A percentile compares a stretch with the other conserved stretches of the same genome.
Evolutionary conservation across 2,113 vertebrate species (phyloP).

Genomic region (Nothocercus nigrocapillus): DNA sequence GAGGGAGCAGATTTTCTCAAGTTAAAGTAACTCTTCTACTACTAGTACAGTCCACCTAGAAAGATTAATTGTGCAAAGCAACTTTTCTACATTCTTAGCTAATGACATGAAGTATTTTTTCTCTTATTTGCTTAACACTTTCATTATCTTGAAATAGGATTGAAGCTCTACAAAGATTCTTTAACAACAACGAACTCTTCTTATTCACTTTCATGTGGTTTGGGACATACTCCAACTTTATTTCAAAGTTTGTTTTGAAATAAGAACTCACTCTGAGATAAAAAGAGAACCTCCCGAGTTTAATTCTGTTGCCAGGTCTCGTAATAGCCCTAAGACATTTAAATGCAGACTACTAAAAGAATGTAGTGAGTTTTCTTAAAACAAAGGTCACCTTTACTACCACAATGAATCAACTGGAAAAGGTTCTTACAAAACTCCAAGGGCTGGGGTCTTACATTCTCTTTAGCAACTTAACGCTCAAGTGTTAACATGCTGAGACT

Average conservation of each 20-base stretch:
- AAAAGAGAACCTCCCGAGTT: not conserved
- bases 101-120: not conserved
- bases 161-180: not conserved
- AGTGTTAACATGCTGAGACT: not conserved
- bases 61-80: not conserved
- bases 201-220: not conserved
- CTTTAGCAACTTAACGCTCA: not conserved
- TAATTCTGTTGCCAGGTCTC: not conserved
- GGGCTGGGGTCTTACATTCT: not conserved
- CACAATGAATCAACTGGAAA: not conserved
- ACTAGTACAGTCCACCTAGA: not conserved
- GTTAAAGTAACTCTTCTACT: not conserved
- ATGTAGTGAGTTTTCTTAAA: not conserved
- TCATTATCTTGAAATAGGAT: not conserved
- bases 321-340: not conserved
- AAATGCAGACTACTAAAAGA: not conserved
- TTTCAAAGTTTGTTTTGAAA: slow-evolving; percentile 12
- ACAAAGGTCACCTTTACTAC: not conserved
- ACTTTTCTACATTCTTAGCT: not conserved
- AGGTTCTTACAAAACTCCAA: not conserved
- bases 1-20: not conserved
- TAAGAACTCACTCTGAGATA: not conserved
- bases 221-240: slow-evolving; percentile 10
- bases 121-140: not conserved
- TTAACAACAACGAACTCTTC: not conserved